Base-by-base conservation (phyloP, 2,797 vertebrate genomes). In the Microctenopoma steveboyesi region DNA sequence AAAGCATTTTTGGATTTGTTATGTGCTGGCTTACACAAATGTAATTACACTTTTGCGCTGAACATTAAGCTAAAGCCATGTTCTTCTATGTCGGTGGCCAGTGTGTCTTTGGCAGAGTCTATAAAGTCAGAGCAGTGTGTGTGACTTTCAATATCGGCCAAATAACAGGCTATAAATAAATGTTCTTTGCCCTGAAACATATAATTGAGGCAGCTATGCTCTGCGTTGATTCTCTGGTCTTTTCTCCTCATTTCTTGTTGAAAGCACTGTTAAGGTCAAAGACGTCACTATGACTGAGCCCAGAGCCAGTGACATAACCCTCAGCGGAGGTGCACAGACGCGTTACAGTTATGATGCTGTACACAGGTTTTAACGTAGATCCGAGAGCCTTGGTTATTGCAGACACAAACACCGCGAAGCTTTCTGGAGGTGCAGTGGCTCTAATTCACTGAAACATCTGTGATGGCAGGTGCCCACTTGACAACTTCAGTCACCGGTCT, bases 381-480 rank as follows among this genome's bases (percentile, higher is more conserved):
- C 25, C 51, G 16, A 79, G 45, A 16, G 40, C 66, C 11, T 7
- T 43, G 68, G 68, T 77, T 53, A 68, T 52, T 35, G 52, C 61
- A 35, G 40, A 73, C 13, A 2, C 30, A 56, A 13, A 35, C 27
- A 4, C 15, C n/a, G 5, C 47, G 15, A n/a, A 35, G 47, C 35
- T 53, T 61, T 81, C 55, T 51, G 54, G 66, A 69, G 43, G 61
- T 68, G 64, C 27, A n/a, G 56, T 10, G 49, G 57, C 47, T 83
- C 14, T 75, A 60, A 76, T 76, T 82, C 52, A 61, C 56, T 43
- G n/a, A 70, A 82, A 69, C 71, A 74, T 83, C 82, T 79, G 80
- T 28, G 57, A 18, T 72, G 69, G 74, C 82, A 82, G 80, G 84
- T 76, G 82, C 64, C 63, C 71, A 40, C 75, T 66, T 39, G 54